Evolutionary conservation across 2,888 invertebrate species (phyloP), one percentile per base, ranked within the genome.

Genomic region (Pediacus dermestoides): DNA sequence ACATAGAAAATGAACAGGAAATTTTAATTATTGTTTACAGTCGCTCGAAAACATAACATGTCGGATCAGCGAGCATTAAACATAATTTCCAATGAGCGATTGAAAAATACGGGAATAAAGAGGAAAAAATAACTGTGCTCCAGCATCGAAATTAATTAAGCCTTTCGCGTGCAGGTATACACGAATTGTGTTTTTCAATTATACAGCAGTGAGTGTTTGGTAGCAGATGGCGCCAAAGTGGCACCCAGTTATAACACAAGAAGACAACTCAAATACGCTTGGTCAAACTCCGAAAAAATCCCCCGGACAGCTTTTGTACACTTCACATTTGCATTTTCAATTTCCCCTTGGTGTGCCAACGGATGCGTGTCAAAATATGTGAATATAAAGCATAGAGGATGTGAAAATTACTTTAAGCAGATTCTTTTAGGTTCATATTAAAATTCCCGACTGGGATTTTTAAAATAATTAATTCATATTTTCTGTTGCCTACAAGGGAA

Each of bases 281-380:
- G 44, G 51, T 46, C 48, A 52, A 49, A 43, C 50, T 40, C 39
- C 37, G 39, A 50, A 48, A 50, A 52, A 46, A 30, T 37, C 30
- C 40, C 34, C 41, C 35, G 25, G 18, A 18, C 39, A 34, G 48
- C 45, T 47, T 48, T 46, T 48, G 47, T 52, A 43, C 27, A 39
- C 31, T 34, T 34, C 42, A 42, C 37, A 54, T 54, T 56, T 56
- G 50, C 54, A 53, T 56, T 54, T 56, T 53, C 54, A 52, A 53
- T 55, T 53, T 52, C 50, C 53, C 46, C 37, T 37, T 44, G 37
- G 38, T 46, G 46, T 45, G 48, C 37, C 39, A 40, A 44, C 43
- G 46, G 50, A 48, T 46, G 48, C 46, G 41, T 48, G 45, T 49
- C 48, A 43, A 48, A 53, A 54, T 49, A 50, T 52, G 44, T 42